These are phyloP conservation scores for Oriolus oriolus DNA, from an alignment of 2,113 vertebrate species.

Conservation along the genomic window DNA sequence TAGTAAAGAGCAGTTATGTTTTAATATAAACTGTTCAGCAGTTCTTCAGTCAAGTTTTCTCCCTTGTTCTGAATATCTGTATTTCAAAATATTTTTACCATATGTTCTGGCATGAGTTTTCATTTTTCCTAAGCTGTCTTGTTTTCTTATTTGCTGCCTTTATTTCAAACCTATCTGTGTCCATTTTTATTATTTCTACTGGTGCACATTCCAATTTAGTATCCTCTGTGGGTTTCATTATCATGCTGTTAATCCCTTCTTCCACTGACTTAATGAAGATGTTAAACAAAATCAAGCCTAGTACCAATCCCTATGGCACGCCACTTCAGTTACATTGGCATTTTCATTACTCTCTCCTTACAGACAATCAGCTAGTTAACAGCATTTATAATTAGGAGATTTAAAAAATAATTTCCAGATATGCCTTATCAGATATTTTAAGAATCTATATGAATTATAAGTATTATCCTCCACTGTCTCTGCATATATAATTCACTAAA, in stretches of 20 bases:
- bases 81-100: slow-evolving; percentile 15
- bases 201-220: slow-evolving; percentile 21
- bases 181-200: slow-evolving; percentile 36
- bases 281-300: slow-evolving; percentile 61
- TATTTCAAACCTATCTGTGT: slow-evolving; percentile 20
- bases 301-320: slow-evolving; percentile 22
- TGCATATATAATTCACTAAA: neutral
- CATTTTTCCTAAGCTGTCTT: neutral
- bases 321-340: neutral
- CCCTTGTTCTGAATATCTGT: neutral
- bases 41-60: neutral
- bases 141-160: slow-evolving; percentile 10
- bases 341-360: slow-evolving; percentile 44
- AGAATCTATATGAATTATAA: neutral
- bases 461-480: neutral
- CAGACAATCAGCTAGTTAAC: slow-evolving; percentile 14
- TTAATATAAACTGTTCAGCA: neutral
- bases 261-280: slow-evolving; percentile 62
- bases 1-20: neutral
- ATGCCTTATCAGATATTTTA: neutral
- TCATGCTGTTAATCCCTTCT: slow-evolving; percentile 49
- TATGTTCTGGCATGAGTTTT: slow-evolving; percentile 3
- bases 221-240: slow-evolving; percentile 57
- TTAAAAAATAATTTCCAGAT: slow-evolving; percentile 24
- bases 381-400: neutral